Evolutionary conservation across 2,113 vertebrate genomes (phyloP).

Genomic region (Crotalus horridus): DNA sequence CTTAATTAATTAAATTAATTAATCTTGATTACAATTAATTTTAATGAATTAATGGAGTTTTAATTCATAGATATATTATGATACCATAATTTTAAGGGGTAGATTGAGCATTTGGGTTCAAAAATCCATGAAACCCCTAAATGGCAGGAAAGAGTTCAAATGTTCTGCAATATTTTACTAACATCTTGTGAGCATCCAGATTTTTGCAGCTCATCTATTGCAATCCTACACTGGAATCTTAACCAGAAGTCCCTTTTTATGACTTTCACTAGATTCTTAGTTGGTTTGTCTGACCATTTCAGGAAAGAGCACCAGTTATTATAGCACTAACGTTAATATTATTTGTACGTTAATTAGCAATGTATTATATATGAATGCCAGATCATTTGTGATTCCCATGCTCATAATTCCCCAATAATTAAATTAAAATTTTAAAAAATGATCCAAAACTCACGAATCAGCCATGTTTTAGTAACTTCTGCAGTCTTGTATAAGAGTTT

Average conservation of each 20-base stretch:
- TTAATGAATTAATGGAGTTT: background rate
- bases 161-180: background rate
- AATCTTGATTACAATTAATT: background rate
- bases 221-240: background rate
- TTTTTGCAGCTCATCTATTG: background rate
- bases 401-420: background rate
- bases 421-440: background rate
- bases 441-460: background rate
- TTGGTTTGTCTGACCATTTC: background rate
- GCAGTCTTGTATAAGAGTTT: background rate
- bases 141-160: background rate
- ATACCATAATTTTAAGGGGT: background rate
- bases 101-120: background rate
- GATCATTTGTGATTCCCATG: background rate
- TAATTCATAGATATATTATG: background rate
- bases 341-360: background rate
- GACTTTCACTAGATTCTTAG: background rate
- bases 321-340: background rate
- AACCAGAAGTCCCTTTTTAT: background rate
- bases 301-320: background rate
- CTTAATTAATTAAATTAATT: background rate
- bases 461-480: background rate
- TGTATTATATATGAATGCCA: background rate
- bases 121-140: background rate
- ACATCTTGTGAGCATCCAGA: background rate